These are phyloP conservation scores for Dasysyrphus tricinctus DNA, from an alignment of 2,888 invertebrate genomes.

Conservation along the genomic window DNA sequence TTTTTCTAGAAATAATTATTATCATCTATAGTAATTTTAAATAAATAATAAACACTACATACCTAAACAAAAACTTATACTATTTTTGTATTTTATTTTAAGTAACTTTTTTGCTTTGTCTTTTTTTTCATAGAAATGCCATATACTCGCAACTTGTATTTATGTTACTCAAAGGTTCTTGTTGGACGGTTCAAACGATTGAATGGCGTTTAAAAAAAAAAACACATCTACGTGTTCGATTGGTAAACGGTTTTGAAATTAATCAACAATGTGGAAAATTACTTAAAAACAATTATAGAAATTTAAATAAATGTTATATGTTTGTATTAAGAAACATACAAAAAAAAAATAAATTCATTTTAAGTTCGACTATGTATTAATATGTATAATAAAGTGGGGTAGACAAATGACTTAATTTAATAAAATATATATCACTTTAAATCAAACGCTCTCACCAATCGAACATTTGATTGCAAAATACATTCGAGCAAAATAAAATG, in stretches of 20 bases:
- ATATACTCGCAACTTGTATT: slow-evolving; percentile 1
- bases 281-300: too few species aligned
- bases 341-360: too few species aligned
- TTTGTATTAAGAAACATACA: too few species aligned
- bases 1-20: slow-evolving; percentile 31
- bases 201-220: slow-evolving; percentile 29
- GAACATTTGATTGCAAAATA: neutral
- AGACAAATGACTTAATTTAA: neutral
- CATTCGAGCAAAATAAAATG: neutral
- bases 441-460: neutral
- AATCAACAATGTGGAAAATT: neutral
- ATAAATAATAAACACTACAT: slow-evolving; percentile 31
- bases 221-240: slow-evolving; percentile 24
- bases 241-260: neutral
- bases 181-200: slow-evolving; percentile 67
- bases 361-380: too few species aligned
- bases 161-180: slow-evolving; percentile 12
- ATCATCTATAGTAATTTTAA: slow-evolving; percentile 2
- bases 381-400: neutral
- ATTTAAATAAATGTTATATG: too few species aligned
- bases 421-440: neutral
- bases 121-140: slow-evolving; percentile 6
- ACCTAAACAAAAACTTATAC: slow-evolving; percentile 53
- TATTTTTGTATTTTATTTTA: slow-evolving; percentile 1
- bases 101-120: neutral